Evolutionary conservation across 2,113 vertebrate species (phyloP).

Genomic region (Stomatorhinus ivindoensis): DNA sequence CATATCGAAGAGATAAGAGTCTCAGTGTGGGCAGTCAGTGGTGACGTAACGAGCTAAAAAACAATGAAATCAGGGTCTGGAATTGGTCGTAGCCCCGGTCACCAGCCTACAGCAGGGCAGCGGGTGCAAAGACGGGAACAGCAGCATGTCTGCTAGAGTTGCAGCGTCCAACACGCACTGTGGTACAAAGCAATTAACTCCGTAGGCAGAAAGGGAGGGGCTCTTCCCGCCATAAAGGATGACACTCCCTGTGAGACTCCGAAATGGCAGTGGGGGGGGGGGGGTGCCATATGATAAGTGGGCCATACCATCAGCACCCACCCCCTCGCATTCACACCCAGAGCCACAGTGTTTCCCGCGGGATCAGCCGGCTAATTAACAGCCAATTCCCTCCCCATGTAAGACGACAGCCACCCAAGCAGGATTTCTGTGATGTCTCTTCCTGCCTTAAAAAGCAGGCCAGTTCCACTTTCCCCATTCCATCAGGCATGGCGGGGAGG

Average conservation of each 20-base stretch:
- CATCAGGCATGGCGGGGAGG: background rate
- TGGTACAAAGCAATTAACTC: background rate
- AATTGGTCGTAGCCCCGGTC: background rate
- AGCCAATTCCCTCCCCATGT: background rate
- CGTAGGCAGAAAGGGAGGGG: background rate
- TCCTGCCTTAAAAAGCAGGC: conserved; percentile 1
- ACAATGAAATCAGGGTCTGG: background rate
- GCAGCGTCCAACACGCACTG: background rate
- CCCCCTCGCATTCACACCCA: background rate
- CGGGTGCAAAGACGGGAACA: background rate
- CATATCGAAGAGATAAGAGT: too few relatives aligned
- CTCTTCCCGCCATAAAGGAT: background rate
- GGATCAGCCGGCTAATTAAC: conserved; percentile 9
- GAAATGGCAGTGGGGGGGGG: background rate
- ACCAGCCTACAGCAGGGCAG: background rate
- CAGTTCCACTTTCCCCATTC: background rate
- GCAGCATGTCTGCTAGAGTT: background rate
- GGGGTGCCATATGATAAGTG: background rate
- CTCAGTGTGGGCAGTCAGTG: background rate
- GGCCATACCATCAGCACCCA: background rate
- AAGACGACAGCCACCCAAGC: conserved; percentile 2
- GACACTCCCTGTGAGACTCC: background rate
- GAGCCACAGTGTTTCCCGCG: background rate
- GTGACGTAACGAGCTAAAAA: background rate
- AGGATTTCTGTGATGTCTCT: background rate